Conservation (phyloP, 1,140 invertebrate species). For the Thalassaphorura encarpata region DNA sequence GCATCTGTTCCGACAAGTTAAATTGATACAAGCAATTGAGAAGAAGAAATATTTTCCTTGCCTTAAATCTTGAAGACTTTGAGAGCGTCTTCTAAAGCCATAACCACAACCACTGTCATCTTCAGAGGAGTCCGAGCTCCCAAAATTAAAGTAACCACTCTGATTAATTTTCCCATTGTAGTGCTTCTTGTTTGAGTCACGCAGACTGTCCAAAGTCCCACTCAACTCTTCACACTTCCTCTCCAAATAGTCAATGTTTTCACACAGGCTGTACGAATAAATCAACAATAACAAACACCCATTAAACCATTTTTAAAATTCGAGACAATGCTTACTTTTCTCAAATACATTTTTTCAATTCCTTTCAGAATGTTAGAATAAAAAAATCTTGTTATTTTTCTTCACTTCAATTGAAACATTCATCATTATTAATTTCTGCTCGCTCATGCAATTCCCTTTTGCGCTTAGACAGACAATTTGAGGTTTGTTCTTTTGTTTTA, state of each 20-base stretch:
- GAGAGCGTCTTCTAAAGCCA: slow-evolving; percentile 14
- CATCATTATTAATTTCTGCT: too few species aligned
- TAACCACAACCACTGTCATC: slow-evolving; percentile 18
- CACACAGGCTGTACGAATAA: slow-evolving; percentile 42
- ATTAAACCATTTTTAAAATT: too few species aligned
- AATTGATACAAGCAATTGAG: background rate
- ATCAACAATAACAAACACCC: slow-evolving; percentile 9
- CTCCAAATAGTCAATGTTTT: slow-evolving; percentile 65
- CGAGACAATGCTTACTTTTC: too few species aligned
- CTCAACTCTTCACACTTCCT: slow-evolving; percentile 68
- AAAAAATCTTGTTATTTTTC: too few species aligned
- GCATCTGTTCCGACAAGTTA: background rate
- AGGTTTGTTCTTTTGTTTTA: too few species aligned
- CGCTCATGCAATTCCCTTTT: too few species aligned
- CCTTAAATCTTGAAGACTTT: slow-evolving; percentile 32
- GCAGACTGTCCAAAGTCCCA: slow-evolving; percentile 59
- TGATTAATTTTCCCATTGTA: slow-evolving; percentile 29
- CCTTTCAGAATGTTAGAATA: too few species aligned
- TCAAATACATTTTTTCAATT: too few species aligned
- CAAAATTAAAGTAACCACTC: slow-evolving; percentile 23
- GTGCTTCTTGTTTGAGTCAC: slow-evolving; percentile 32
- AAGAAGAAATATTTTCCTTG: slow-evolving; percentile 1
- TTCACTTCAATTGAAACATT: too few species aligned
- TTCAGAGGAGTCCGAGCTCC: slow-evolving; percentile 22
- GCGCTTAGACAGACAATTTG: too few species aligned